Evolutionary conservation across 2,888 invertebrate species (phyloP), one percentile per base, ranked within the genome.

Genomic region (Laspeyria flexula): DNA sequence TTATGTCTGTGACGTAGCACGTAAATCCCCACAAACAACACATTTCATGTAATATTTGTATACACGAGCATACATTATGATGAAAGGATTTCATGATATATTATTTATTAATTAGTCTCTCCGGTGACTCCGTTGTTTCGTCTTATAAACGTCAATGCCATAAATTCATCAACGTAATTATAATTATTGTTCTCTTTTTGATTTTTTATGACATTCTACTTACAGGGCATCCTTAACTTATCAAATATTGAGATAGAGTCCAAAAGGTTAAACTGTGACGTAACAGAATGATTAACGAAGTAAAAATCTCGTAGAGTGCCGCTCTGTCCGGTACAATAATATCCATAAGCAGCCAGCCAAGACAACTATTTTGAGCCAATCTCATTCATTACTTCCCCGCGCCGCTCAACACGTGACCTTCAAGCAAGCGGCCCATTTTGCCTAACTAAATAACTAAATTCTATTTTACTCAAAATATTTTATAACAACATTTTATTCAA

Each of bases 1-100:
- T 57, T 66, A 49, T 52, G 56, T 55, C 51, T 55, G 55, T 73
- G 75, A 75, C 75, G 74, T 60, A 59, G 55, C 35, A 43, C 55
- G 57, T 58, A 56, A 68, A 60, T 59, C 54, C 31, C 21, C 55
- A 41, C 51, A 55, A 43, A 56, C 52, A 55, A 53, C 59, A 61
- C 43, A 53, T 69, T 65, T 49, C 56, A 52, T 45, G 48, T 52
- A 54, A 65, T 65, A 55, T 55, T 53, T 55, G 45, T 51, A 52
- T 50, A 55, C 48, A 53, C n/a, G n/a, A n/a, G n/a, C 39, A 43
- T 60, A 60, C 55, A 60, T 63, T 41, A 63, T 57, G 43, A 48
- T 44, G 49, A 57, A 51, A 55, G 45, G 2, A 18, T 3, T 18
- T 2, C 18, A 18, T 2, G 5, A 18, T n/a, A n/a, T n/a, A n/a